Percentiles rank a stretch among this genome's conserved stretches.
Conservation (phyloP, 2,797 vertebrate genomes). For the Rousettus madagascariensis region DNA sequence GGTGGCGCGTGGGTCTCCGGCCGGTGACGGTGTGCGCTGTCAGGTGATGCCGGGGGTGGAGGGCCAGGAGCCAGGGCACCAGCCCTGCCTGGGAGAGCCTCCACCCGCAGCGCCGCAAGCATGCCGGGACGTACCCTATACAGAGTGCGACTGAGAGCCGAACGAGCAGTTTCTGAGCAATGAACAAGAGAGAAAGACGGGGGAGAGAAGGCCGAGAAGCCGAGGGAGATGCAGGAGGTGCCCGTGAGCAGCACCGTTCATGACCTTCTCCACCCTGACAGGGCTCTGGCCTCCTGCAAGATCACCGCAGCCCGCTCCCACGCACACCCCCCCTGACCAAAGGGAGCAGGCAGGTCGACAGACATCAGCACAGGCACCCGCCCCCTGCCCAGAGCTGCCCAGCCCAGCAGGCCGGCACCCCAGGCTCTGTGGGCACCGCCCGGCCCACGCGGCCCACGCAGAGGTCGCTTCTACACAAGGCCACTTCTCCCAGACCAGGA, state of each 20-base stretch:
- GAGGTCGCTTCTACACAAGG: neutral
- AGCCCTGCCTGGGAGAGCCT: too few relatives aligned
- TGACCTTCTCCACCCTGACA: neutral
- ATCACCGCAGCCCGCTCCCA: neutral
- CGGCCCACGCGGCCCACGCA: too few relatives aligned
- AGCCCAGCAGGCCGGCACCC: neutral
- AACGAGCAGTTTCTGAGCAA: too few relatives aligned
- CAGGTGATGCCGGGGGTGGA: fast-evolving
- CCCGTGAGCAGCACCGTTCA: too few relatives aligned
- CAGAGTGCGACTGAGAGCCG: too few relatives aligned
- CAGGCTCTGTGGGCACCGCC: neutral
- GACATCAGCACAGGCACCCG: neutral
- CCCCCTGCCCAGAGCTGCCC: neutral
- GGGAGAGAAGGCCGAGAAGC: neutral
- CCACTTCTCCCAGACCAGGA: neutral
- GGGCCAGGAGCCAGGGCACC: too few relatives aligned
- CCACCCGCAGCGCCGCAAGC: neutral
- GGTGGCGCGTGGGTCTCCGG: too few relatives aligned
- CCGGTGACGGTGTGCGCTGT: too few relatives aligned
- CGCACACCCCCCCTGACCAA: neutral
- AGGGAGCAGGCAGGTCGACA: neutral
- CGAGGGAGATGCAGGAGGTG: neutral
- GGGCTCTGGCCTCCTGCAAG: neutral
- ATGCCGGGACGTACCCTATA: neutral
- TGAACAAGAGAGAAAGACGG: neutral